A percentile compares a stretch with the other conserved stretches of the same genome.
Evolutionary conservation across 2,888 invertebrate genomes (phyloP).

Genomic region (Eilema griseolum): DNA sequence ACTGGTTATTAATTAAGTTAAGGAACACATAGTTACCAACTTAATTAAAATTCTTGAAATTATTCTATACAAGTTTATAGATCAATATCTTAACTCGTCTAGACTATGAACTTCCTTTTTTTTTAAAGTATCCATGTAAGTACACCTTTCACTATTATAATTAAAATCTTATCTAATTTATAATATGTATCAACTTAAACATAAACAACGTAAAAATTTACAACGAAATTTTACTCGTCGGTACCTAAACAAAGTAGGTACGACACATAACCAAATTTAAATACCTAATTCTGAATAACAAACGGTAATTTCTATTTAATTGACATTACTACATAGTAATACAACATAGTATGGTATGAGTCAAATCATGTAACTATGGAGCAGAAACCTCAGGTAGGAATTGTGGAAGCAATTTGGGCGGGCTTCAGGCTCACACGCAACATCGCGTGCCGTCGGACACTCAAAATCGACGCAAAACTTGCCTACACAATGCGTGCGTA

Average conservation of each 20-base stretch:
- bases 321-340: conserved; percentile 48
- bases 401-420: conserved; percentile 58
- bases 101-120: background rate
- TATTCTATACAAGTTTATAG: background rate
- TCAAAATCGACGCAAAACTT: conserved; percentile 64
- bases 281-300: conserved; percentile 17
- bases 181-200: no score
- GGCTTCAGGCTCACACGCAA: conserved; percentile 72
- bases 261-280: background rate
- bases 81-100: background rate
- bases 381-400: conserved; percentile 59
- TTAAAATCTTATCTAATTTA: no score
- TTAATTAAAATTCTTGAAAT: background rate
- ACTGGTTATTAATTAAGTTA: background rate
- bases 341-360: conserved; percentile 49
- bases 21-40: no score
- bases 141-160: no score
- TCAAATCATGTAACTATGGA: conserved; percentile 51
- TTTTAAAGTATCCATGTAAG: background rate
- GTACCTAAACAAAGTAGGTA: no score
- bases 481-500: conserved; percentile 65
- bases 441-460: conserved; percentile 78
- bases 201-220: no score
- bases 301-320: conserved; percentile 40
- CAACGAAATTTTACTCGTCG: no score